phyloP scores from a whole-genome alignment of 2,888 invertebrate species.

The Synergus laeviventris region DNA sequence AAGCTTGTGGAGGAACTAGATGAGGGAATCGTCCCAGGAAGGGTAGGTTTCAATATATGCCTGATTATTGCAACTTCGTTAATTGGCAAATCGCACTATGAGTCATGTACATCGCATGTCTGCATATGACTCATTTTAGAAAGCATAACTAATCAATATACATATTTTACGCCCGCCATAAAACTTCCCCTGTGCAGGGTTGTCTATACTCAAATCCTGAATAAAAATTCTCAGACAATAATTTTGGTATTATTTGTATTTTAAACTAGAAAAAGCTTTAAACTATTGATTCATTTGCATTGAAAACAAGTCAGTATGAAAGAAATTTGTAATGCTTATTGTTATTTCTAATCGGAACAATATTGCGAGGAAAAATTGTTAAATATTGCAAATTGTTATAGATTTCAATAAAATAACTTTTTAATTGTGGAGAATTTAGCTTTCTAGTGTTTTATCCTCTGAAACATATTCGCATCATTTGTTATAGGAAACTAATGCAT shows the following conservation, averaged over 20 bases:
- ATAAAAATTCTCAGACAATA: too few species aligned
- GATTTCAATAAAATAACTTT: background rate
- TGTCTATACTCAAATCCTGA: too few species aligned
- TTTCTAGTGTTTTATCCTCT: background rate
- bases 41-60: constrained; percentile 52
- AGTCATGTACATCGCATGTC: constrained; percentile 56
- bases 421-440: background rate
- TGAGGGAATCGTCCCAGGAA: constrained; percentile 38
- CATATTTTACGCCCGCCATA: constrained; percentile 8
- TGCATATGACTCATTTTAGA: background rate
- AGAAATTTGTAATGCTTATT: too few species aligned
- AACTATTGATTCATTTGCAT: too few species aligned
- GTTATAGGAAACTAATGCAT: constrained; percentile 7
- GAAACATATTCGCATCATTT: constrained; percentile 4
- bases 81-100: constrained; percentile 71
- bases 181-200: background rate
- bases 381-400: too few species aligned
- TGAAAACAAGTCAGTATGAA: too few species aligned
- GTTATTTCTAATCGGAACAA: too few species aligned
- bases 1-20: constrained; percentile 48
- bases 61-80: constrained; percentile 67
- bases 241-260: too few species aligned
- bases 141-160: background rate
- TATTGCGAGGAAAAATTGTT: background rate
- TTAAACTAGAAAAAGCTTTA: too few species aligned